Evolutionary conservation across 2,888 invertebrate genomes (phyloP).

Genomic region (Lamellibrachia columna): DNA sequence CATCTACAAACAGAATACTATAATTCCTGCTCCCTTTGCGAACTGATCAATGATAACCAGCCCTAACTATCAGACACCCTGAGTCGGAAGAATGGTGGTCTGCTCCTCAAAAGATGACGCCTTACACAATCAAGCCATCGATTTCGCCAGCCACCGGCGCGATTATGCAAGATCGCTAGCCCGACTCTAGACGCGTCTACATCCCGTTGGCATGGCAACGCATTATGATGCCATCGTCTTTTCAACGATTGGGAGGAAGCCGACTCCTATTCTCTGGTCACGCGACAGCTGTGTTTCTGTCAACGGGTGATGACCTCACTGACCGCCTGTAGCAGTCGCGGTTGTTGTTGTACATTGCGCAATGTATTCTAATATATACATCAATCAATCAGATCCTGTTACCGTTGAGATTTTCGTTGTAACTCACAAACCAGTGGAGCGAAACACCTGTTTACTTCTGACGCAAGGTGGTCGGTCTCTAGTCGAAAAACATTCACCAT

Average conservation of each 20-base stretch:
- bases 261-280: background rate
- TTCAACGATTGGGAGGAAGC: background rate
- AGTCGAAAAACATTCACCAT: background rate
- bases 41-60: background rate
- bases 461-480: background rate
- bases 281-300: no score
- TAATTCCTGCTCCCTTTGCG: background rate
- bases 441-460: background rate
- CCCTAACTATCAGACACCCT: background rate
- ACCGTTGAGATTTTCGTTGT: no score
- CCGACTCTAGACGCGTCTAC: background rate
- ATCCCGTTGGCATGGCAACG: background rate
- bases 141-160: background rate
- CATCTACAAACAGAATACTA: background rate
- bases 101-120: background rate
- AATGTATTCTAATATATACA: background rate
- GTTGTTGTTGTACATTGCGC: background rate
- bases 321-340: background rate
- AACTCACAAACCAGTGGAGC: background rate
- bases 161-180: background rate
- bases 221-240: constrained; percentile 6
- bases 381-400: background rate
- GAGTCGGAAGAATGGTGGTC: no score
- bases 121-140: constrained; percentile 16
- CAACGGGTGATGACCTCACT: no score